Evolutionary conservation across 2,888 invertebrate species (phyloP).

Genomic region (Heliconius charithonia): DNA sequence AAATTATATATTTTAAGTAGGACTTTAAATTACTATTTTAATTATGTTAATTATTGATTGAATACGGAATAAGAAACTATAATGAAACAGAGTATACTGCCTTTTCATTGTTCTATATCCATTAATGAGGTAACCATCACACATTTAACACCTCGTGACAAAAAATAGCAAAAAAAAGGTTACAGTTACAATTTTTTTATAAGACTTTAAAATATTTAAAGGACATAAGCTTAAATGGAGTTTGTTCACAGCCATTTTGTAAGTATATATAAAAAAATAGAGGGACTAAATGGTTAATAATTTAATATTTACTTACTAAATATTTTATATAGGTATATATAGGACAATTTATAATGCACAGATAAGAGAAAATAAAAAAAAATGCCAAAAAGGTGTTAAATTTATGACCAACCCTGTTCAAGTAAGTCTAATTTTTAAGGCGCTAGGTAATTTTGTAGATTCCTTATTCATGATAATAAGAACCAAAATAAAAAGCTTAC

Average conservation of each 20-base stretch:
- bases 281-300: background rate
- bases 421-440: conserved; percentile 7
- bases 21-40: background rate
- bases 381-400: conserved; percentile 17
- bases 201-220: background rate
- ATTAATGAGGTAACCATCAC: background rate
- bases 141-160: conserved; percentile 9
- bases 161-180: background rate
- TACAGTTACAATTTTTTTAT: background rate
- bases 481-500: background rate
- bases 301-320: background rate
- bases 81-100: conserved; percentile 5
- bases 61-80: background rate
- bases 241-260: conserved; percentile 22
- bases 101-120: conserved; percentile 8
- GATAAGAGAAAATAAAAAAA: background rate
- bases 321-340: too few species aligned
- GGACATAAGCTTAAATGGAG: conserved; percentile 1
- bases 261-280: conserved; percentile 2
- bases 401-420: conserved; percentile 21
- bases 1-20: background rate
- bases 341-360: background rate
- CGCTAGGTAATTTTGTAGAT: conserved; percentile 16
- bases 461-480: conserved; percentile 4
- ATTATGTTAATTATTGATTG: background rate